Conservation (phyloP, 92 coral and sea anemone genomes). For the Zoanthus sociatus region DNA sequence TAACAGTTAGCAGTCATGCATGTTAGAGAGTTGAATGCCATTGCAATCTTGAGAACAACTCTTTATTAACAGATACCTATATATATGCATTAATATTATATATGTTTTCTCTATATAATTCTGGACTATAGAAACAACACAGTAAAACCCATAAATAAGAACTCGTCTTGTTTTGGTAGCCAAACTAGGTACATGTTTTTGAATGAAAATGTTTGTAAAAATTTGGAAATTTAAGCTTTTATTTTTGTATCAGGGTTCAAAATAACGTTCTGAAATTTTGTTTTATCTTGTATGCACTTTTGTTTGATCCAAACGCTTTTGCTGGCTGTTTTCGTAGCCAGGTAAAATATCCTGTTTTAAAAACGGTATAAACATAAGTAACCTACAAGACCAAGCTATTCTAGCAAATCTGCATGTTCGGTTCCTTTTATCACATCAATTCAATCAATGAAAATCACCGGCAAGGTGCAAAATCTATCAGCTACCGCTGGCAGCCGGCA, state of each 20-base stretch:
- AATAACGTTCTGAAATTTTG: conserved; percentile 16
- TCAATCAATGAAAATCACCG: not conserved
- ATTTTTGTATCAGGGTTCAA: conserved; percentile 3
- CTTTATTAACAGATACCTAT: not conserved
- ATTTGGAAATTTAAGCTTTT: not conserved
- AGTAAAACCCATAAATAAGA: not conserved
- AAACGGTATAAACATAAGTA: conserved; percentile 21
- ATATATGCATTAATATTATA: not conserved
- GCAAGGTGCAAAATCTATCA: not conserved
- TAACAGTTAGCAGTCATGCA: not conserved
- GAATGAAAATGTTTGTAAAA: not conserved
- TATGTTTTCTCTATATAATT: not conserved
- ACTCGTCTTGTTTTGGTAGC: not conserved
- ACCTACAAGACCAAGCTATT: conserved; percentile 16
- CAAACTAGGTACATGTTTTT: not conserved
- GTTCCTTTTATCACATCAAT: conserved; percentile 7
- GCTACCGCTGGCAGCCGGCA: not conserved
- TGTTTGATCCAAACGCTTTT: conserved; percentile 15
- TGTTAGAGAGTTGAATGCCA: not conserved
- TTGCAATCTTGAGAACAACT: not conserved
- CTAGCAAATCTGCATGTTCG: conserved; percentile 7
- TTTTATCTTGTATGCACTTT: not conserved
- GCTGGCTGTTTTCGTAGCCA: conserved; percentile 11
- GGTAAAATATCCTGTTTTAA: conserved; percentile 17
- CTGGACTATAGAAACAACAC: not conserved